Evolutionary conservation across 2,113 vertebrate genomes (phyloP), one percentile per base, ranked within the genome.

Genomic region (Himantopus leucocephalus): DNA sequence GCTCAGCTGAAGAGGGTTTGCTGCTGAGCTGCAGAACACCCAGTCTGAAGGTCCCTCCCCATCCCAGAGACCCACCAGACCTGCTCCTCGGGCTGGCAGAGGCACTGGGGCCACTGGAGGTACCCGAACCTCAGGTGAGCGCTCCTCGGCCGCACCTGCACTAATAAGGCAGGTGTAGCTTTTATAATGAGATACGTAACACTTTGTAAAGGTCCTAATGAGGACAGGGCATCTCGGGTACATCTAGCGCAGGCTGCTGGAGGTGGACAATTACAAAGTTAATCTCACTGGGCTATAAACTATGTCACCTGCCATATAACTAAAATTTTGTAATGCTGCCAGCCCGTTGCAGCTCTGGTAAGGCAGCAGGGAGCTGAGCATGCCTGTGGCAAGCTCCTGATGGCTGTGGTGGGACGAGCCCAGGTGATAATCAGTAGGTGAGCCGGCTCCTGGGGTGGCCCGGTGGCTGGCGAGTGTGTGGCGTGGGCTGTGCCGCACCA

Each of bases 81-180:
- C n/a, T 16, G 48, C 35, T 56, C 50, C 35, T 17, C 2, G 50
- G 35, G 56, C 72, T 14, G 50, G 55, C 48, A 13, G 62, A 22
- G 39, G 34, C 17, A 9, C 47, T 2, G 14, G 29, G 17, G 37
- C 26, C 34, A 9, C 50, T 15, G 4, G 21, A 43, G 88, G 59
- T 39, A 18, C 35, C 48, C 12, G 3, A 24, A 9, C 20, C 14
- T 5, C 18, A 5, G 34, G 24, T 1, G 10, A 15, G 47, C 1
- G 8, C 62, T 62, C 30, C 84, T 6, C 1, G 35, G 34, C 39
- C 37, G 21, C 21, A 3, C 32, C 45, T 30, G 18, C 2, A 1
- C 48, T 50, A 22, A 14, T 8, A 30, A 43, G 34, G 26, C 9
- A 8, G 23, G 4, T 6, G 19, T 9, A 45, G 34, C 43, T 41